Percentiles rank a stretch among this genome's conserved stretches.
Conservation (phyloP, 2,113 vertebrate species). For the Talpa occidentalis region DNA sequence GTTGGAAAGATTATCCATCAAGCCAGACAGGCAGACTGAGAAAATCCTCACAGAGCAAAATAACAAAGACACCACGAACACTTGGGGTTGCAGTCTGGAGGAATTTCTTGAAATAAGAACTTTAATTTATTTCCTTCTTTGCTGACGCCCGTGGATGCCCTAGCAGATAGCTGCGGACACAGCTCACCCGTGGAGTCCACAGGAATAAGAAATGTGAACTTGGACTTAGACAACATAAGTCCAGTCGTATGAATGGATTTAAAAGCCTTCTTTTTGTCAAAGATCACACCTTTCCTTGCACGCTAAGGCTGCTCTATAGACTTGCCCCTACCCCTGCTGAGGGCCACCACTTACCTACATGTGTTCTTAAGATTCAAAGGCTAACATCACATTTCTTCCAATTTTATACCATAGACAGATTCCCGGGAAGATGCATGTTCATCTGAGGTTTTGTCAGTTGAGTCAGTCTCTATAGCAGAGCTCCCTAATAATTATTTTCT, state of each 20-base stretch:
- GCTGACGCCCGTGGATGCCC: not conserved
- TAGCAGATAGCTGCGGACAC: not conserved
- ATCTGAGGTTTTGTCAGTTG: constrained; percentile 22
- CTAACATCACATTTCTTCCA: not conserved
- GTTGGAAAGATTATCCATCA: constrained; percentile 51
- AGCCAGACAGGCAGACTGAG: constrained; percentile 23
- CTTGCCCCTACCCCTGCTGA: not conserved
- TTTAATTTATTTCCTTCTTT: not conserved
- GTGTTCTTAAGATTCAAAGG: not conserved
- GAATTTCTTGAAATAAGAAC: constrained; percentile 20
- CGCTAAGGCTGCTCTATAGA: not conserved
- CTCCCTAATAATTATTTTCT: constrained; percentile 1
- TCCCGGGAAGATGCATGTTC: not conserved
- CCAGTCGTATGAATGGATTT: not conserved
- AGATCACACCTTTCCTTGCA: not conserved
- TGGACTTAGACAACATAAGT: not conserved
- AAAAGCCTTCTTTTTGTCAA: not conserved
- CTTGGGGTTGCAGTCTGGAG: not conserved
- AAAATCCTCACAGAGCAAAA: constrained; percentile 53
- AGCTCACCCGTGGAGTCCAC: not conserved
- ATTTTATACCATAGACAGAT: constrained; percentile 37
- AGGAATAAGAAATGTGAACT: not conserved
- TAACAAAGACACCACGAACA: constrained; percentile 25
- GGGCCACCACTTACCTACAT: not conserved
- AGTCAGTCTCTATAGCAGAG: not conserved